Evolutionary conservation across 2,888 invertebrate species (phyloP).

Genomic region (Branchinecta sandiegonensis): DNA sequence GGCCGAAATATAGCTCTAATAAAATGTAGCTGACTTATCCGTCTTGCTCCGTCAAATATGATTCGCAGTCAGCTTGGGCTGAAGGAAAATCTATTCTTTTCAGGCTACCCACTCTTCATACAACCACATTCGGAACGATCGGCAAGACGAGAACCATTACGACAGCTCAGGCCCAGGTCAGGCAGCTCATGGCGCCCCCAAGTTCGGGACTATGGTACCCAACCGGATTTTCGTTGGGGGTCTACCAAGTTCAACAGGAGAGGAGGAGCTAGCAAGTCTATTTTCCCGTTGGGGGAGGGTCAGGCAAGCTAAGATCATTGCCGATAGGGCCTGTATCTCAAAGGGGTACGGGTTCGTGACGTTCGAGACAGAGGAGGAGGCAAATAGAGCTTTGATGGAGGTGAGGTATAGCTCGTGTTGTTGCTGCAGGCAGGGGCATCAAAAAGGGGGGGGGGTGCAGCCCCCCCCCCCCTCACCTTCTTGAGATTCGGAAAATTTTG

Average conservation of each 20-base stretch:
- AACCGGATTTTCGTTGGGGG: conserved; percentile 94
- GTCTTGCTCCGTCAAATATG: too few species aligned
- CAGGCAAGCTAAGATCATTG: conserved; percentile 61
- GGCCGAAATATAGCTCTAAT: too few species aligned
- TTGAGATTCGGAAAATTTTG: too few species aligned
- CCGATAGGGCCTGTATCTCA: conserved; percentile 83
- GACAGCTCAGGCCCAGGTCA: background rate
- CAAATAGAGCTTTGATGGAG: conserved; percentile 39
- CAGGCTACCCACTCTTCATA: too few species aligned
- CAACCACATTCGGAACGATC: too few species aligned
- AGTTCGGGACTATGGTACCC: conserved; percentile 70
- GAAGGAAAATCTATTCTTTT: too few species aligned
- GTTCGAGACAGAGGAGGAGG: conserved; percentile 75
- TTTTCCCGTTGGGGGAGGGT: conserved; percentile 74
- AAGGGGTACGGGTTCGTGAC: conserved; percentile 79
- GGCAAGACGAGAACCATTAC: background rate
- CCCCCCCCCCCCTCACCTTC: background rate
- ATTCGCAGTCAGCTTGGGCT: too few species aligned
- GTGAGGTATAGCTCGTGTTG: conserved; percentile 40
- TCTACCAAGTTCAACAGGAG: conserved; percentile 81
- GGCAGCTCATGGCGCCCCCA: conserved; percentile 34
- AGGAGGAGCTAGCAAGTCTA: conserved; percentile 74
- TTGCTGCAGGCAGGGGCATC: too few species aligned
- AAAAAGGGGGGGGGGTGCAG: too few species aligned
- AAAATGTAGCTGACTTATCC: too few species aligned